Percentiles rank a stretch among this genome's conserved stretches.
phyloP scores from a whole-genome alignment of 2,888 invertebrate genomes.

The Brachypterus glaber region DNA sequence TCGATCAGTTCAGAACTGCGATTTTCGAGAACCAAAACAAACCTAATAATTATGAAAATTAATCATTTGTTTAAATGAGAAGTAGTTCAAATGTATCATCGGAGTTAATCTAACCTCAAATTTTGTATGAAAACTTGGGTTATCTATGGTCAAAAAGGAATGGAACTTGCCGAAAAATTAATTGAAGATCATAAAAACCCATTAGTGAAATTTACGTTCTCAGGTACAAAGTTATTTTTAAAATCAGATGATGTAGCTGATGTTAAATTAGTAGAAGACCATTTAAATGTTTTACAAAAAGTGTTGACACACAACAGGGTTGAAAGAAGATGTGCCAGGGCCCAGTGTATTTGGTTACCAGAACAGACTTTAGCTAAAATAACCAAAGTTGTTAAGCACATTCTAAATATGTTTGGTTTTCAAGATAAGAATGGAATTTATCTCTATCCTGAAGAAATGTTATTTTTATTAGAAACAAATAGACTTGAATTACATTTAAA shows the following conservation, averaged over 20 bases:
- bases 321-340: conserved; percentile 30
- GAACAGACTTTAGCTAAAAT: conserved; percentile 26
- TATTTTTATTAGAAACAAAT: conserved; percentile 57
- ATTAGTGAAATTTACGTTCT: conserved; percentile 25
- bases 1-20: too few species aligned
- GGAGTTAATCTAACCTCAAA: too few species aligned
- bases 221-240: conserved; percentile 28
- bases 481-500: too few species aligned
- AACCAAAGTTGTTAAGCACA: conserved; percentile 25
- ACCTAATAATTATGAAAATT: too few species aligned
- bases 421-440: conserved; percentile 32
- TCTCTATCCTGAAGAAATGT: conserved; percentile 55
- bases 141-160: too few species aligned
- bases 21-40: too few species aligned
- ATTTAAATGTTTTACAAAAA: conserved; percentile 21
- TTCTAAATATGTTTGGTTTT: conserved; percentile 30
- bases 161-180: conserved; percentile 27
- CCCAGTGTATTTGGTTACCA: conserved; percentile 30
- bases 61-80: too few species aligned
- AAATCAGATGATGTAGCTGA: conserved; percentile 18
- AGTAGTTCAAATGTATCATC: too few species aligned
- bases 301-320: conserved; percentile 26
- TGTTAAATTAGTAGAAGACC: conserved; percentile 17
- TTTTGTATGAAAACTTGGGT: too few species aligned
- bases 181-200: conserved; percentile 32